Conservation (phyloP, 2,888 invertebrate species). For the Ophion costatus region DNA sequence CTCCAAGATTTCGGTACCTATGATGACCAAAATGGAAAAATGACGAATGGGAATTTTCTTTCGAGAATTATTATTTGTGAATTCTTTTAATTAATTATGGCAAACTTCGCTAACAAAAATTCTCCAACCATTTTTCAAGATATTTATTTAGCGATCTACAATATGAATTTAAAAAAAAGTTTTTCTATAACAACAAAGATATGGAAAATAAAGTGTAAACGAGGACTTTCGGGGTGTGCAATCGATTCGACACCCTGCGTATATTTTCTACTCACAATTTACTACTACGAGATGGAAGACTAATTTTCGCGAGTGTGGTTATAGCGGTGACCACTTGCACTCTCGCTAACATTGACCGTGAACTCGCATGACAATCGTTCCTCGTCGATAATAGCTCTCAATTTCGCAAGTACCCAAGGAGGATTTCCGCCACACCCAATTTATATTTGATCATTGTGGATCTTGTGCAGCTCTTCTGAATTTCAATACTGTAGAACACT, state of each 20-base stretch:
- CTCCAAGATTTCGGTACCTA: too few species aligned
- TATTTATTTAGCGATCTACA: too few species aligned
- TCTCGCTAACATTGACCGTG: slow-evolving; percentile 53
- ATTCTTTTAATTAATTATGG: too few species aligned
- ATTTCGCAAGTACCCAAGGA: slow-evolving; percentile 32
- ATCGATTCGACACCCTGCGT: not conserved
- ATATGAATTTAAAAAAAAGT: too few species aligned
- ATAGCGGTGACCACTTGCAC: slow-evolving; percentile 48
- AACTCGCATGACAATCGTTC: slow-evolving; percentile 51
- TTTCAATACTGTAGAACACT: not conserved
- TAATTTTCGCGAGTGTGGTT: slow-evolving; percentile 37
- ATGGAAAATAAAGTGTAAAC: too few species aligned
- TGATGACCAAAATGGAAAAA: too few species aligned
- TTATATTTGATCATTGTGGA: not conserved
- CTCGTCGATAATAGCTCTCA: slow-evolving; percentile 37
- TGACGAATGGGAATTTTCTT: too few species aligned
- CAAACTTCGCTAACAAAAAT: too few species aligned
- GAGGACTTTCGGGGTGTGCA: not conserved
- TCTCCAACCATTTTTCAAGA: too few species aligned
- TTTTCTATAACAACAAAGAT: too few species aligned
- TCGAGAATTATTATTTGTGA: too few species aligned
- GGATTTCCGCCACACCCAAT: slow-evolving; percentile 16
- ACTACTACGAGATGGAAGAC: slow-evolving; percentile 10
- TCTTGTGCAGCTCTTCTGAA: not conserved
- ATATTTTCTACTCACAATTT: slow-evolving; percentile 13